Percentiles rank a stretch among this genome's conserved stretches.
These are phyloP conservation scores for Sisor rabdophorus DNA, from an alignment of 2,113 vertebrate genomes.

Conservation along the genomic window DNA sequence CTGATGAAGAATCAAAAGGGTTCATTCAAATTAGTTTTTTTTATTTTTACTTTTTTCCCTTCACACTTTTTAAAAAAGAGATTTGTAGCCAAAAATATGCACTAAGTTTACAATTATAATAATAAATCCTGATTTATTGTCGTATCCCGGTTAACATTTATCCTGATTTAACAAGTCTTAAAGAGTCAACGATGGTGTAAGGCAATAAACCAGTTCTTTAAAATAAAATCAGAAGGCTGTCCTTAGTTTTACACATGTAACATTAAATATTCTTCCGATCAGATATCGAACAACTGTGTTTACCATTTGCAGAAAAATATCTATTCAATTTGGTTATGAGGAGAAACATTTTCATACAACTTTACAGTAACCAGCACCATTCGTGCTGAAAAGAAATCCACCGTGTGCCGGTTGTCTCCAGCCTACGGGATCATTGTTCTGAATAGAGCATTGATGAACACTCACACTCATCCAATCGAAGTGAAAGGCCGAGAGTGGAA, in stretches of 20 bases:
- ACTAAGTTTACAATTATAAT: not conserved
- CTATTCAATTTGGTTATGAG: not conserved
- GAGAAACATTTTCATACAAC: not conserved
- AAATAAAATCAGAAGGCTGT: not conserved
- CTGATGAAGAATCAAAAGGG: not conserved
- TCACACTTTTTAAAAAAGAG: too few relatives aligned
- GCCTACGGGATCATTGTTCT: not conserved
- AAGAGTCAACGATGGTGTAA: not conserved
- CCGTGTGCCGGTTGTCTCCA: not conserved
- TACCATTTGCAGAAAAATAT: not conserved
- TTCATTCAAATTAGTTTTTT: too few relatives aligned
- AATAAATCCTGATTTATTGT: not conserved
- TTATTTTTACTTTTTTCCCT: too few relatives aligned
- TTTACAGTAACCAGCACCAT: not conserved
- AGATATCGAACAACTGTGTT: not conserved
- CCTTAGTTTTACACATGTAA: not conserved
- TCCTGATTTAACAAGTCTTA: not conserved
- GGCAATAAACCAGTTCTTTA: not conserved
- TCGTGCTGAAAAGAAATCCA: not conserved
- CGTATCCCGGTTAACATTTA: too few relatives aligned
- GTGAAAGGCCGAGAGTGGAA: not conserved
- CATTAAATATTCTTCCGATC: not conserved
- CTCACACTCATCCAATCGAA: not conserved
- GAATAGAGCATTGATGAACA: not conserved
- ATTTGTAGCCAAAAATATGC: too few relatives aligned